Conservation (phyloP, 2,113 vertebrate genomes). For the Myrmophylax atrothorax region DNA sequence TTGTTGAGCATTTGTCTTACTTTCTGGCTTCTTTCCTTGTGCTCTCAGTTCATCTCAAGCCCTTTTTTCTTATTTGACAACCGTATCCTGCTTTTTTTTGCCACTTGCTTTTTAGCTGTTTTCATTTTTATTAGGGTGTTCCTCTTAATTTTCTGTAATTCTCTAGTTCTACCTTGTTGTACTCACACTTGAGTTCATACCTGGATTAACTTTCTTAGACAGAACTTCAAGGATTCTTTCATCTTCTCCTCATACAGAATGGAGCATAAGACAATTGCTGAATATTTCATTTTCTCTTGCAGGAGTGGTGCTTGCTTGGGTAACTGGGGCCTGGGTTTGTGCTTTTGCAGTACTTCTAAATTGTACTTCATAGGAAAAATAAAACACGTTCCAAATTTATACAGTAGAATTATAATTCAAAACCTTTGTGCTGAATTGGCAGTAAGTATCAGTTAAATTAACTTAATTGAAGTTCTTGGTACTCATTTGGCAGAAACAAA, state of each 20-base stretch:
- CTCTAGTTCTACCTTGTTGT: not conserved
- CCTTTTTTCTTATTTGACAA: not conserved
- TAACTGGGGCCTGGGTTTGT: not conserved
- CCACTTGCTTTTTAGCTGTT: not conserved
- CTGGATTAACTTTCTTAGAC: not conserved
- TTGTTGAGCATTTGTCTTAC: not conserved
- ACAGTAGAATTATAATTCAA: not conserved
- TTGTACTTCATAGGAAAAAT: not conserved
- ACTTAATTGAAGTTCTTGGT: not conserved
- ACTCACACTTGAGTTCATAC: not conserved
- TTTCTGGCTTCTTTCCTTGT: not conserved
- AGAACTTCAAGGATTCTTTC: not conserved
- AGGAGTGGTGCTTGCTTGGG: not conserved
- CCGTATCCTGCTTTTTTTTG: not conserved
- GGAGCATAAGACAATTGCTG: not conserved
- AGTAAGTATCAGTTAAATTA: slow-evolving; percentile 15
- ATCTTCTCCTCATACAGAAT: not conserved
- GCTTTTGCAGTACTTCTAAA: not conserved
- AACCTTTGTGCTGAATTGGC: slow-evolving; percentile 2
- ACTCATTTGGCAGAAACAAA: not conserved
- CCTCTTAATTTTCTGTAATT: not conserved
- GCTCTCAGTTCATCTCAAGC: not conserved
- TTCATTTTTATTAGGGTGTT: not conserved
- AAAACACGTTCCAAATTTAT: not conserved
- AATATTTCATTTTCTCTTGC: not conserved